phyloP scores from a whole-genome alignment of 2,888 invertebrate species.

The Tenthredo mesomela region DNA sequence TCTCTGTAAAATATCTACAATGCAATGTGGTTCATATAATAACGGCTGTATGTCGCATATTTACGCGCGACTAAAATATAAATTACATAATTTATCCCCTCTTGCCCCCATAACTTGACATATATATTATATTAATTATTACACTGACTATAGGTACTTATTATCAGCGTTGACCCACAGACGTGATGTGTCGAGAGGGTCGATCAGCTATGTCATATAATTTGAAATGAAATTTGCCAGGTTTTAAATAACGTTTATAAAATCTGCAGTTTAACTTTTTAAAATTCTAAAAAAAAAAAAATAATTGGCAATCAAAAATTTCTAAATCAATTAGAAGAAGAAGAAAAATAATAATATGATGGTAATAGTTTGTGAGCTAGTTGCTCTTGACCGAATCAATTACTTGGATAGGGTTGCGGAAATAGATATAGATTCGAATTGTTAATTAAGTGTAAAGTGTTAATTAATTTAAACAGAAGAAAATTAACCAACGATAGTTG shows the following conservation, averaged over 20 bases:
- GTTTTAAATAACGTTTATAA: neutral
- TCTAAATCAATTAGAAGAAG: neutral
- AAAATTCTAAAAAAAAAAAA: neutral
- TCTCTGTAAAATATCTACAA: neutral
- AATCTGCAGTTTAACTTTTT: neutral
- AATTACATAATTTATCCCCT: constrained; percentile 10
- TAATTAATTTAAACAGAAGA: no score
- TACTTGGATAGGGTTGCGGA: neutral
- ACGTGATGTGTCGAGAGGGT: constrained; percentile 49
- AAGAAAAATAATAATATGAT: neutral
- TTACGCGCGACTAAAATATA: neutral
- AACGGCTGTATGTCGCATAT: neutral
- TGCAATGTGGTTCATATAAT: neutral
- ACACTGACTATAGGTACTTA: constrained; percentile 14
- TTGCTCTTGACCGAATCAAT: neutral
- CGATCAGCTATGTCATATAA: constrained; percentile 26
- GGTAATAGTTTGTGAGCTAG: neutral
- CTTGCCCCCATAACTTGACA: constrained; percentile 18
- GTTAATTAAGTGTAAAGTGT: no score
- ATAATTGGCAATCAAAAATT: neutral
- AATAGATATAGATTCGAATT: neutral
- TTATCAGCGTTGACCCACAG: constrained; percentile 37
- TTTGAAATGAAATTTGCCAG: neutral
- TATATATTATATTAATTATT: constrained; percentile 12
- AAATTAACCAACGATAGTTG: neutral